These are phyloP conservation scores for Brachypodius melanocephalos DNA, from an alignment of 2,113 vertebrate genomes.

Conservation along the genomic window DNA sequence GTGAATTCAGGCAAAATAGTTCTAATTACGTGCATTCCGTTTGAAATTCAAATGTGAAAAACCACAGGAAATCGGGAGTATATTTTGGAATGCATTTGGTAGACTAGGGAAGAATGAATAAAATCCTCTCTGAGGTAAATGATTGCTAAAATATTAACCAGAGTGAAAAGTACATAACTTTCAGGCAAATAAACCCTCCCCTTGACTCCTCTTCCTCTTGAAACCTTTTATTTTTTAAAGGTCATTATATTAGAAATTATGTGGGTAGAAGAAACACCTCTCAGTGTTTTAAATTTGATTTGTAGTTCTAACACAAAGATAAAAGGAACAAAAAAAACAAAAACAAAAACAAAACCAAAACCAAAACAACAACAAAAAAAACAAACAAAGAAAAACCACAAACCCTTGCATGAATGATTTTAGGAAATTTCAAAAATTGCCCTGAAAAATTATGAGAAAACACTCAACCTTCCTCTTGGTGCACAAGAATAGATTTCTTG, in stretches of 20 bases:
- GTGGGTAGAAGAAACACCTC: background rate
- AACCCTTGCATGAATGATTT: background rate
- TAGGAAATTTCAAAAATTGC: background rate
- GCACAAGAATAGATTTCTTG: background rate
- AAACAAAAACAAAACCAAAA: too few species aligned
- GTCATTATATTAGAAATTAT: background rate
- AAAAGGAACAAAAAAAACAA: background rate
- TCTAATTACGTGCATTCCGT: background rate
- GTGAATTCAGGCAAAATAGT: background rate
- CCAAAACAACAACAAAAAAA: background rate
- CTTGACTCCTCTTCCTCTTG: rapidly evolving
- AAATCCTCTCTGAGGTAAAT: background rate
- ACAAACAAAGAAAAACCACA: too few species aligned
- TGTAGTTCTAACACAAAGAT: background rate
- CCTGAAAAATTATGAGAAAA: background rate
- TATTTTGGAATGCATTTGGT: background rate
- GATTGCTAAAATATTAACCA: background rate
- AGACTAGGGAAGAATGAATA: background rate
- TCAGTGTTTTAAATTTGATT: background rate
- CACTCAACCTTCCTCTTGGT: background rate
- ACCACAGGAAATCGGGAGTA: background rate
- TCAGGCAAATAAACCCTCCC: background rate
- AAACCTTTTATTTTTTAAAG: background rate
- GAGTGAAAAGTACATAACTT: background rate
- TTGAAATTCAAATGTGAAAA: slow-evolving; percentile 26